Conservation (phyloP, 2,888 invertebrate species). For the Drosophila koepferae region DNA sequence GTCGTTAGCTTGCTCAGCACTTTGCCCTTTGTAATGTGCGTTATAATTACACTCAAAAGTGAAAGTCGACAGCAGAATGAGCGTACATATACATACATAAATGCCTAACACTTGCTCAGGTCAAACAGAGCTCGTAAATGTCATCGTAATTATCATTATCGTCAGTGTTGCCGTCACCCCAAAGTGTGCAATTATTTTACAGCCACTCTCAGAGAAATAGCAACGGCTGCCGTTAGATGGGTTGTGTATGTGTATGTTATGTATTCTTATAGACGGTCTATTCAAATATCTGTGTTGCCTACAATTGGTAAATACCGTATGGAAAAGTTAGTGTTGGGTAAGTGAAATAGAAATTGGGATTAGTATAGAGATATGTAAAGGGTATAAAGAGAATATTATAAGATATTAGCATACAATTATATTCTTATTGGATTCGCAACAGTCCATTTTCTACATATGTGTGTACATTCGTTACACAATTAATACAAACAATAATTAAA, state of each 20-base stretch:
- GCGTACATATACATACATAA: neutral
- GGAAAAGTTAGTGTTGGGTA: neutral
- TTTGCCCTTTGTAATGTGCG: constrained; percentile 25
- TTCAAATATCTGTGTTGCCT: constrained; percentile 10
- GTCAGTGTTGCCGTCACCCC: constrained; percentile 6
- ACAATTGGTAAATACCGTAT: neutral
- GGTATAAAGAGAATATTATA: neutral
- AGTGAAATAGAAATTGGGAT: neutral
- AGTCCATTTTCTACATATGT: no score
- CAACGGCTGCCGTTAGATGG: constrained; percentile 27
- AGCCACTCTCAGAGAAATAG: constrained; percentile 30
- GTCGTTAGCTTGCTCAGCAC: constrained; percentile 15
- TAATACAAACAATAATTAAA: neutral
- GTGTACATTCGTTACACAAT: neutral
- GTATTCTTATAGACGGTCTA: constrained; percentile 18
- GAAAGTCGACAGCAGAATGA: constrained; percentile 23
- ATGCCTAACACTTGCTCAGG: constrained; percentile 19
- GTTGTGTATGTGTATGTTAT: constrained; percentile 18
- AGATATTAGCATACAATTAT: neutral
- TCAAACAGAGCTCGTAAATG: constrained; percentile 16
- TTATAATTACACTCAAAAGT: constrained; percentile 33
- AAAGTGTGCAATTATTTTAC: constrained; percentile 49
- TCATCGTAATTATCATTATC: constrained; percentile 33
- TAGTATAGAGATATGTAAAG: neutral
- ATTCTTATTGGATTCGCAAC: no score